phyloP scores from a whole-genome alignment of 2,797 vertebrate species.

The Rhynchotus rufescens region DNA sequence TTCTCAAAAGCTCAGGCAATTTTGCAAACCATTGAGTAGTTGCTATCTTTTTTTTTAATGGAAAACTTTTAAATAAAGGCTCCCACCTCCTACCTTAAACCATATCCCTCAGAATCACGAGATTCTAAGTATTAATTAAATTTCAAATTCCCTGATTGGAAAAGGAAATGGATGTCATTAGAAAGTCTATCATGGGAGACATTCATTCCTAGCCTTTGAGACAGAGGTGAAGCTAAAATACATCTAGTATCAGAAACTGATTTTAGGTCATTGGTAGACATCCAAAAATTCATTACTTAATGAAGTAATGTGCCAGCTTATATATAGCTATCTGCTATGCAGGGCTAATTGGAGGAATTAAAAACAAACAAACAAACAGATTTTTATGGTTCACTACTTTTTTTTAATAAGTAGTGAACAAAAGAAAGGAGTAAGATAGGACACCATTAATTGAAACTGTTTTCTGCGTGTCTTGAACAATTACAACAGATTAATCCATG shows the following conservation, averaged over 20 bases:
- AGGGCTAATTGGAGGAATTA: not conserved
- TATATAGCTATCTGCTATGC: not conserved
- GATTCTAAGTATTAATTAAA: not conserved
- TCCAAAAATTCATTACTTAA: not conserved
- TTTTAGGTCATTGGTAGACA: not conserved
- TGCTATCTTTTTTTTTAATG: not conserved
- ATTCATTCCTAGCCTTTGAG: not conserved
- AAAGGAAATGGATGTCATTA: not conserved
- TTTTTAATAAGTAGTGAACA: not conserved
- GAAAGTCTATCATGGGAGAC: not conserved
- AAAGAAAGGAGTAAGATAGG: not conserved
- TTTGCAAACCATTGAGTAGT: not conserved
- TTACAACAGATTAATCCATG: not conserved
- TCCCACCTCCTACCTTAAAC: not conserved
- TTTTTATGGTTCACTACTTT: not conserved
- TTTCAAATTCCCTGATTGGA: not conserved
- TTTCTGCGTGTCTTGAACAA: not conserved
- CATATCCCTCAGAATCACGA: not conserved
- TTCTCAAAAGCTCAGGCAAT: not conserved
- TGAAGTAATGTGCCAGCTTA: not conserved
- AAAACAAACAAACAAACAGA: no score
- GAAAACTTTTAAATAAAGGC: not conserved
- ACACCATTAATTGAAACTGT: not conserved
- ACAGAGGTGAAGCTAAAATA: not conserved
- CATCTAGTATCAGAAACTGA: not conserved